phyloP scores from a whole-genome alignment of 1,140 invertebrate genomes.

The Plutomurus gul region DNA sequence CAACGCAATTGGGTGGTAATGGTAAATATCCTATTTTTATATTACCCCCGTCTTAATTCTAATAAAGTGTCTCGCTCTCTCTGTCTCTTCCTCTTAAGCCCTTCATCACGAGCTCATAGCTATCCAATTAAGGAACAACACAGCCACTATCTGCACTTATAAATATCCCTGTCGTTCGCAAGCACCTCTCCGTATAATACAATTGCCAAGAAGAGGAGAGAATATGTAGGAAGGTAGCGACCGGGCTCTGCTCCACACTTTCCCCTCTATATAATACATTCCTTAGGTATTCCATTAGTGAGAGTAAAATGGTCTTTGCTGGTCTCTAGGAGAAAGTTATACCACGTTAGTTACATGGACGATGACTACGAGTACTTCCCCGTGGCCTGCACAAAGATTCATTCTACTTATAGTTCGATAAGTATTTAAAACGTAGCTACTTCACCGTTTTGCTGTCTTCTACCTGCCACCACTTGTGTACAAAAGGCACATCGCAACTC shows the following conservation, averaged over 20 bases:
- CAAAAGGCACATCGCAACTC: no score
- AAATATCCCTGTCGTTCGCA: background rate
- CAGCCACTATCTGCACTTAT: background rate
- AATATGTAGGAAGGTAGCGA: no score
- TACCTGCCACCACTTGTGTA: constrained; percentile 5
- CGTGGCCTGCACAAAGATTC: background rate
- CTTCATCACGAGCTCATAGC: constrained; percentile 4
- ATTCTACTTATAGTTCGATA: background rate
- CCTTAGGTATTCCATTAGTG: background rate
- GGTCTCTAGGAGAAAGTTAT: no score
- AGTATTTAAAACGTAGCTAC: background rate
- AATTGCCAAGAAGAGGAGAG: no score
- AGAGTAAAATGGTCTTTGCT: no score
- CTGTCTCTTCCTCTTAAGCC: background rate
- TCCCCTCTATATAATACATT: background rate
- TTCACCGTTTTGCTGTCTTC: background rate
- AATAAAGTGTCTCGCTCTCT: background rate
- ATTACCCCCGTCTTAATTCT: background rate
- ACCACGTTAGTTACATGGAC: no score
- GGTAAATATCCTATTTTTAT: constrained; percentile 22
- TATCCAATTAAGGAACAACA: constrained; percentile 6
- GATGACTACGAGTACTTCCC: background rate
- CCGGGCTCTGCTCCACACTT: no score
- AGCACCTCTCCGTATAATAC: no score
- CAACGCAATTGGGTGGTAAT: background rate